Evolutionary conservation across 1,140 invertebrate genomes (phyloP).

Genomic region (Rhynchophorus ferrugineus): DNA sequence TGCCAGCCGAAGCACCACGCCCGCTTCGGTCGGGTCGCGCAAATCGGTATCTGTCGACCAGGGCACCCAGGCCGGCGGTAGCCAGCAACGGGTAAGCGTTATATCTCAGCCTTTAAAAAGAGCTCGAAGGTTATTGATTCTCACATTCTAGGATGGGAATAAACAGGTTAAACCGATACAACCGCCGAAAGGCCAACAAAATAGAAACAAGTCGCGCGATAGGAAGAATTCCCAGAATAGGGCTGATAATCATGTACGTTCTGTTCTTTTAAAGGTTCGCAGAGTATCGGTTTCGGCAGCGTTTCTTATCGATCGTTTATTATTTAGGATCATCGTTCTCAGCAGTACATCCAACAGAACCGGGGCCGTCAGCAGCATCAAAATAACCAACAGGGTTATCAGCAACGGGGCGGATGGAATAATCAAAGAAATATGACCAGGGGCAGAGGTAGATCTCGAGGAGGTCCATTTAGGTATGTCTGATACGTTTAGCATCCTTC

Average conservation of each 20-base stretch:
- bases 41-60: conserved; percentile 80
- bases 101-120: background rate
- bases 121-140: too few species aligned
- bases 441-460: conserved; percentile 7
- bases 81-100: conserved; percentile 10
- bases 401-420: conserved; percentile 3
- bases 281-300: background rate
- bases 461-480: conserved; percentile 1
- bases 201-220: conserved; percentile 27
- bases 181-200: conserved; percentile 32
- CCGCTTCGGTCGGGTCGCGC: conserved; percentile 57
- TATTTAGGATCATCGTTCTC: conserved; percentile 3
- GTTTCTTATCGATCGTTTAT: background rate
- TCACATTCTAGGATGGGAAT: conserved; percentile 32
- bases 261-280: background rate
- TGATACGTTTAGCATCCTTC: background rate
- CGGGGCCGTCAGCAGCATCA: conserved; percentile 28
- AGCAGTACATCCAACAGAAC: conserved; percentile 39
- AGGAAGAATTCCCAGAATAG: conserved; percentile 34
- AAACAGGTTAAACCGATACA: conserved; percentile 37
- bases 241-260: conserved; percentile 15
- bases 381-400: conserved; percentile 33
- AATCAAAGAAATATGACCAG: conserved; percentile 7
- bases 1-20: conserved; percentile 68
- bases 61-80: conserved; percentile 54